Percentiles rank a stretch among this genome's conserved stretches.
Conservation (phyloP, 2,797 vertebrate species). For the Eulemur coronatus region DNA sequence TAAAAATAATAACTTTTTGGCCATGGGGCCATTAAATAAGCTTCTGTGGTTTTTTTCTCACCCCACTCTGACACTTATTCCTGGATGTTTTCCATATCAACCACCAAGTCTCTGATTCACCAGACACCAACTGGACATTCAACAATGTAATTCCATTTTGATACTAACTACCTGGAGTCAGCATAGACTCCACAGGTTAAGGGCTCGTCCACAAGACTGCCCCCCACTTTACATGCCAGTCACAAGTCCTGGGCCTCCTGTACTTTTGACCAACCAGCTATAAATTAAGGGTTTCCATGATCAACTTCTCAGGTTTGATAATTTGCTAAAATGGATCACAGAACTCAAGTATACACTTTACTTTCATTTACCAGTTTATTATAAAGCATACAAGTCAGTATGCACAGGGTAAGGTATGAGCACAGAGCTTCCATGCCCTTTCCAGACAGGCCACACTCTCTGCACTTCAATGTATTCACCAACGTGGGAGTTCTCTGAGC, state of each 20-base stretch:
- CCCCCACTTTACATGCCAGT: not conserved
- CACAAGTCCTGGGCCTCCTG: not conserved
- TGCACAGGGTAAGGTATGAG: not conserved
- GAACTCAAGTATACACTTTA: not conserved
- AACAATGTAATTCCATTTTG: not conserved
- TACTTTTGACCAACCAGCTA: not conserved
- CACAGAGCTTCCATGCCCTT: not conserved
- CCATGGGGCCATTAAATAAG: not conserved
- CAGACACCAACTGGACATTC: not conserved
- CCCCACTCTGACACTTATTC: not conserved
- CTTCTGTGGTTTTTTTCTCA: not conserved
- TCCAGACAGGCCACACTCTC: not conserved
- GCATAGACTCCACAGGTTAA: not conserved
- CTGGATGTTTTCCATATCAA: not conserved
- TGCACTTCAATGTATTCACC: not conserved
- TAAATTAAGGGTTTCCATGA: not conserved
- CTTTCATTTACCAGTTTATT: not conserved
- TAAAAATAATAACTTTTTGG: not conserved
- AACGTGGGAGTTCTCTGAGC: not conserved
- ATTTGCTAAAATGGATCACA: not conserved
- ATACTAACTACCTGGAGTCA: not conserved
- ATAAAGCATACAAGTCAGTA: not conserved
- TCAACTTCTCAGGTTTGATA: not conserved
- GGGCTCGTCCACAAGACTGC: not conserved
- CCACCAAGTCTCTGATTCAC: not conserved